Evolutionary conservation across 2,797 vertebrate genomes (phyloP).

Genomic region (Neopelma chrysocephalum): DNA sequence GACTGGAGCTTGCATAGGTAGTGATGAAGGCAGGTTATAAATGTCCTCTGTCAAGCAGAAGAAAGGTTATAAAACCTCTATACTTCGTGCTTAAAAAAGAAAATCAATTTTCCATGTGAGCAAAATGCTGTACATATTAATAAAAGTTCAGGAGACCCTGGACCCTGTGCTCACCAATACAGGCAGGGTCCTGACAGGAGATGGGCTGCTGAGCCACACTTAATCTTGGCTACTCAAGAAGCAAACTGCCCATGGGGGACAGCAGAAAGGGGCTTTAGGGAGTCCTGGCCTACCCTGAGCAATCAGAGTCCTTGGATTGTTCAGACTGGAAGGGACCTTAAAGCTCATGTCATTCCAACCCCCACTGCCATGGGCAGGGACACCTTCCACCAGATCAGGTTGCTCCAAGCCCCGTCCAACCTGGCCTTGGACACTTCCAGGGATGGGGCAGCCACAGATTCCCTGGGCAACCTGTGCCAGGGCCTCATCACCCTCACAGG

Average conservation of each 20-base stretch:
- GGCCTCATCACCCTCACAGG: accelerated
- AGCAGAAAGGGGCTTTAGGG: background rate
- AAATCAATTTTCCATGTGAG: slow-evolving; percentile 73
- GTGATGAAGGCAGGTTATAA: slow-evolving; percentile 67
- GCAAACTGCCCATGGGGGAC: background rate
- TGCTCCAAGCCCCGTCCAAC: accelerated
- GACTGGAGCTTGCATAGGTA: slow-evolving; percentile 25
- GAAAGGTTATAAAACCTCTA: slow-evolving; percentile 72
- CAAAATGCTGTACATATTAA: slow-evolving; percentile 60
- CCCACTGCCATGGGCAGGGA: background rate
- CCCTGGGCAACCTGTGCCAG: background rate
- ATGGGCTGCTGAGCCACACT: background rate
- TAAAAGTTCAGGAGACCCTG: slow-evolving; percentile 28
- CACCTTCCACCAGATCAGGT: accelerated
- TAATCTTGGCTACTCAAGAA: background rate
- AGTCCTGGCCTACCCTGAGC: background rate
- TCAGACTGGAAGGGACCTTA: background rate
- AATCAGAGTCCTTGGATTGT: background rate
- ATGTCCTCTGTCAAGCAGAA: slow-evolving; percentile 66
- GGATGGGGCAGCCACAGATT: background rate
- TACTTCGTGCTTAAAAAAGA: slow-evolving; percentile 69
- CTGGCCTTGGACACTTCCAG: background rate
- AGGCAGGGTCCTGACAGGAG: background rate
- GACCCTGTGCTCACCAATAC: accelerated
- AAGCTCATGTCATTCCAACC: background rate